Conservation (phyloP, 1,140 invertebrate genomes). For the Eufriesea mexicana region DNA sequence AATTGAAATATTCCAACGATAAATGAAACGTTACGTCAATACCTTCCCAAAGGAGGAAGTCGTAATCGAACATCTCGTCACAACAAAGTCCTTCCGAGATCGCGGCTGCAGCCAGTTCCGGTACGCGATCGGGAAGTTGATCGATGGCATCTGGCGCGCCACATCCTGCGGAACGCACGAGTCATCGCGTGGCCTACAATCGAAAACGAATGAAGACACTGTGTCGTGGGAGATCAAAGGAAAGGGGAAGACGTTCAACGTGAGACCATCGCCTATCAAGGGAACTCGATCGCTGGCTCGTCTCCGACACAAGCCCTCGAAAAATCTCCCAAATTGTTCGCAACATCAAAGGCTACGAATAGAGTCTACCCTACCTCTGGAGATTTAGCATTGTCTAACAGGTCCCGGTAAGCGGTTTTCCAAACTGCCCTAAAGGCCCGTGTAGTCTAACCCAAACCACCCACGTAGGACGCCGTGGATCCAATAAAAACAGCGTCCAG, state of each 20-base stretch:
- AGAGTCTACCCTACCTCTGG: background rate
- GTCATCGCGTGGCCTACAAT: conserved; percentile 61
- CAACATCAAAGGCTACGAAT: conserved; percentile 51
- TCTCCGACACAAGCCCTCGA: background rate
- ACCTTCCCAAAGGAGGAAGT: conserved; percentile 7
- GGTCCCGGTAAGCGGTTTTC: conserved; percentile 6
- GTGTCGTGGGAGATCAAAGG: conserved; percentile 42
- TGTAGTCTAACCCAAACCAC: conserved; percentile 56
- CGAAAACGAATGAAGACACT: conserved; percentile 40
- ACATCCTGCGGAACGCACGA: conserved; percentile 54
- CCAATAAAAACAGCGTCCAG: conserved; percentile 52
- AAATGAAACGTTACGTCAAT: background rate
- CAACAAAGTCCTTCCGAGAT: conserved; percentile 5
- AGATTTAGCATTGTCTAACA: conserved; percentile 61
- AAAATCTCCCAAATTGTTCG: conserved; percentile 8
- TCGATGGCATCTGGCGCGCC: conserved; percentile 54
- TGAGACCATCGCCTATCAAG: conserved; percentile 7
- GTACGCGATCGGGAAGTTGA: conserved; percentile 48
- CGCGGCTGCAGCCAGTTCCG: conserved; percentile 4
- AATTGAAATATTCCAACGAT: background rate
- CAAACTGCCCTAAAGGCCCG: conserved; percentile 59
- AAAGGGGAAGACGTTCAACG: conserved; percentile 53
- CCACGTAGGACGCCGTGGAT: conserved; percentile 51
- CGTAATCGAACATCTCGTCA: conserved; percentile 20
- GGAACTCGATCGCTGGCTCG: conserved; percentile 6